Base-by-base conservation (phyloP, 2,888 invertebrate species). In the Nudaria mundana region DNA sequence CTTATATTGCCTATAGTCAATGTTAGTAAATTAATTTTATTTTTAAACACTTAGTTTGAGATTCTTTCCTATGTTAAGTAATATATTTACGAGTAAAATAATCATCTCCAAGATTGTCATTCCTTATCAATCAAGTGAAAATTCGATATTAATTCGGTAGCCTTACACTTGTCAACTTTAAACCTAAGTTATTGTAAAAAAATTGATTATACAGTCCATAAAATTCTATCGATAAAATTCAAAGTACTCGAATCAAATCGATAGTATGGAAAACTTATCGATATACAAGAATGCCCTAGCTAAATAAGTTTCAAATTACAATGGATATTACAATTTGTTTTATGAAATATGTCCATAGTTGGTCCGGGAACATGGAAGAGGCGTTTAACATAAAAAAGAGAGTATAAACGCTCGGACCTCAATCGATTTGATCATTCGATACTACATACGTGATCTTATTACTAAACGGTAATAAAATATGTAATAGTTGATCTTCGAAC, bases 261-360 rank as follows among this genome's bases (percentile, higher is more conserved):
- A 40, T 40, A 33, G 14, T 37, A 48, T 52, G 40, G 52, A 54
- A 45, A 52, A 49, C 32, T 39, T 45, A 58, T 56, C 49, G 49
- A 52, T 52, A 39, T 52, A 46, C 44, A 55, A 48, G 48, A 39
- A 49, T 28, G 42, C 39, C 36, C 51, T 45, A 54, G 48, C 36
- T 45, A 30, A 50, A 58, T 52, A 44, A 38, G 64, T 71, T 76
- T 80, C 78, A 73, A 71, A 72, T 80, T 79, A 78, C 80, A 75
- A 71, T 68, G 69, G 66, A 65, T 67, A 68, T 70, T 66, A 72
- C 71, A 71, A 67, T 76, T 74, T 71, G 66, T 72, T 71, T 55
- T 67, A 76, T 77, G 75, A 79, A 73, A 72, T 77, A 79, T 69
- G 58, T 59, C 41, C 57, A 49, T 44, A 44, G 47, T 50, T 52